A percentile compares a stretch with the other conserved stretches of the same genome.
These are phyloP conservation scores for Euura saliciscinereae DNA, from an alignment of 1,140 invertebrate genomes.

Conservation along the genomic window DNA sequence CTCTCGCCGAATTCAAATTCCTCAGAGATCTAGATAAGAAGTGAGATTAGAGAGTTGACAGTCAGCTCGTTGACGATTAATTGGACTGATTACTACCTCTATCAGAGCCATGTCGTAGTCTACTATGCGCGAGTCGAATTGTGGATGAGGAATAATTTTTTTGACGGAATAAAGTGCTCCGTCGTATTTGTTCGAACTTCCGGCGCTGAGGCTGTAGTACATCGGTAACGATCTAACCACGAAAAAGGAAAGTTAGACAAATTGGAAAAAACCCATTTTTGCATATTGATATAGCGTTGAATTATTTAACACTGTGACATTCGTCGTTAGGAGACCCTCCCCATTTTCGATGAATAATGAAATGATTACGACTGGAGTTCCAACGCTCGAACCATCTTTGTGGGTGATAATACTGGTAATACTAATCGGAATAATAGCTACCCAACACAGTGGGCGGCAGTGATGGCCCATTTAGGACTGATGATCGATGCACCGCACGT, in stretches of 20 bases:
- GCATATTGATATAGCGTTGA: too few species aligned
- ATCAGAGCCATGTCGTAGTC: constrained; percentile 64
- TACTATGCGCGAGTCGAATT: constrained; percentile 45
- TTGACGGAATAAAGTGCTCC: constrained; percentile 38
- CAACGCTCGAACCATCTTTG: too few species aligned
- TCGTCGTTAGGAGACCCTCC: too few species aligned
- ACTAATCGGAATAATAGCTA: not conserved
- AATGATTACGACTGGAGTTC: too few species aligned
- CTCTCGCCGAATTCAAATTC: constrained; percentile 27
- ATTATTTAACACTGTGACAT: too few species aligned
- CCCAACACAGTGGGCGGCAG: constrained; percentile 61
- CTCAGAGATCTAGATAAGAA: constrained; percentile 22
- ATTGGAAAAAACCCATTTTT: too few species aligned
- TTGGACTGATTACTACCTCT: constrained; percentile 28
- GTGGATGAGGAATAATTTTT: constrained; percentile 47
- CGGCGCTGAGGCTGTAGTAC: constrained; percentile 25
- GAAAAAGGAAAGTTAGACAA: not conserved
- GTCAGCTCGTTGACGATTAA: constrained; percentile 5
- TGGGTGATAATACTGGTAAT: not conserved
- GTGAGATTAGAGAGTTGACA: not conserved
- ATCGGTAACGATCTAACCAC: not conserved
- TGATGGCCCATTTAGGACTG: constrained; percentile 52
- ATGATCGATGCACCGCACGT: constrained; percentile 55
- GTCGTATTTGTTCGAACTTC: constrained; percentile 25
- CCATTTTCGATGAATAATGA: too few species aligned